These are phyloP conservation scores for Diceros bicornis DNA, from an alignment of 2,797 vertebrate genomes.

Conservation along the genomic window DNA sequence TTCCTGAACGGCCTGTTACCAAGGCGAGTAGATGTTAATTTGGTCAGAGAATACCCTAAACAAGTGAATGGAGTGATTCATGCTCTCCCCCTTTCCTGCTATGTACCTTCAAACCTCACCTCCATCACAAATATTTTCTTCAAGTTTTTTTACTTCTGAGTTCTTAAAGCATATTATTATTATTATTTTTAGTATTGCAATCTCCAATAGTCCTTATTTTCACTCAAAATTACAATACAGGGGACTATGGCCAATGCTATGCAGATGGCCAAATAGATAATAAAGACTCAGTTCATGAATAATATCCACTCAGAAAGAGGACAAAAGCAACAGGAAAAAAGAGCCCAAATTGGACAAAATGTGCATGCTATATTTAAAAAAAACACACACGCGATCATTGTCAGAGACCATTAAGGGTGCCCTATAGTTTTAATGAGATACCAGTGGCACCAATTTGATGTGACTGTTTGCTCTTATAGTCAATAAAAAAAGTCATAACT, in stretches of 20 bases:
- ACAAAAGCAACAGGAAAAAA: conserved; percentile 88
- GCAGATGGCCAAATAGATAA: conserved; percentile 87
- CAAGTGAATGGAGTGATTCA: not conserved
- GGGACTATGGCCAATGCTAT: conserved; percentile 84
- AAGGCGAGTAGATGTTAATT: not conserved
- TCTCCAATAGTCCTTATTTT: conserved; percentile 84
- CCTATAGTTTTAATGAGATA: conserved; percentile 90
- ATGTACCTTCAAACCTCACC: conserved; percentile 27
- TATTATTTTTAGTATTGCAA: conserved; percentile 75
- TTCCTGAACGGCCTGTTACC: conserved; percentile 26
- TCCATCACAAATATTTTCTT: not conserved
- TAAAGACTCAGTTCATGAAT: conserved; percentile 88
- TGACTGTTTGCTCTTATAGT: conserved; percentile 91
- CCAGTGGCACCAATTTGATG: conserved; percentile 90
- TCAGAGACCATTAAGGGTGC: conserved; percentile 90
- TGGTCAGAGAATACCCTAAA: not conserved
- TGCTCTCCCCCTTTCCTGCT: not conserved
- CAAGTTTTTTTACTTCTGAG: not conserved
- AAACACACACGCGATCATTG: conserved; percentile 76
- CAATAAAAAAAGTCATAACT: conserved; percentile 92
- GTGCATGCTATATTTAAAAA: conserved; percentile 90
- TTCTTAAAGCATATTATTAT: conserved; percentile 72
- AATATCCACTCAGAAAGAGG: conserved; percentile 89
- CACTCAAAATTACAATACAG: conserved; percentile 86
- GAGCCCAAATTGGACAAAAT: conserved; percentile 89